Evolutionary conservation across 2,888 invertebrate genomes (phyloP), one percentile per base, ranked within the genome.

Genomic region (Balanococcus diminutus): DNA sequence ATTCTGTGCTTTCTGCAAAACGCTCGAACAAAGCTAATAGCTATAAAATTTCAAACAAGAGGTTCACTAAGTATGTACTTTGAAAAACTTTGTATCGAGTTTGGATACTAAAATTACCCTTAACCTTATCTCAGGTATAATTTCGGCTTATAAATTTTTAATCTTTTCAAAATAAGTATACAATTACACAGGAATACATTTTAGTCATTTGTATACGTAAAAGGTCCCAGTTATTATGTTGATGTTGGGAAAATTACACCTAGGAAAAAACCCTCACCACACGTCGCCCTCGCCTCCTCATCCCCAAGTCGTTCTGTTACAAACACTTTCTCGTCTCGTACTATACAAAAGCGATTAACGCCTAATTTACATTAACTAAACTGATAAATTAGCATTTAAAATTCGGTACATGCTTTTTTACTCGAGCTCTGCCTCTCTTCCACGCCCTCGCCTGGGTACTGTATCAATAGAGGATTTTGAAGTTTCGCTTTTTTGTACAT

Each of bases 301-400:
- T n/a, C n/a, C n/a, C n/a, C n/a, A n/a, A n/a, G n/a, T n/a, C n/a
- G 42, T 11, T 42, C 11, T 42, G 51, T 51, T 61, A 61, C 22
- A n/a, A 61, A 61, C 61, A 61, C 61, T 61, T 61, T 61, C 61
- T 61, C 61, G 25, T 61, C 61, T 61, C 51, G 51, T 51, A 51
- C n/a, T n/a, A 51, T 61, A 61, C 61, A 75, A 75, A 32, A 75
- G 75, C 75, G 32, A 31, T 75, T 75, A 75, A 75, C 75, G 75
- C 75, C 75, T 75, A 75, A 75, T 75, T 75, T 32, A 32, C 75
- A 75, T 75, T 75, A 31, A 32, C 61, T 32, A 32, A 32, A 31
- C 75, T 75, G 75, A 75, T 75, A 75, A 75, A 75, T 75, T 75
- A 75, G 75, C 75, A 75, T 75, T 75, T 75, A 75, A 75, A 75